Evolutionary conservation across 2,797 vertebrate genomes (phyloP).

Genomic region (Cynopterus sphinx): DNA sequence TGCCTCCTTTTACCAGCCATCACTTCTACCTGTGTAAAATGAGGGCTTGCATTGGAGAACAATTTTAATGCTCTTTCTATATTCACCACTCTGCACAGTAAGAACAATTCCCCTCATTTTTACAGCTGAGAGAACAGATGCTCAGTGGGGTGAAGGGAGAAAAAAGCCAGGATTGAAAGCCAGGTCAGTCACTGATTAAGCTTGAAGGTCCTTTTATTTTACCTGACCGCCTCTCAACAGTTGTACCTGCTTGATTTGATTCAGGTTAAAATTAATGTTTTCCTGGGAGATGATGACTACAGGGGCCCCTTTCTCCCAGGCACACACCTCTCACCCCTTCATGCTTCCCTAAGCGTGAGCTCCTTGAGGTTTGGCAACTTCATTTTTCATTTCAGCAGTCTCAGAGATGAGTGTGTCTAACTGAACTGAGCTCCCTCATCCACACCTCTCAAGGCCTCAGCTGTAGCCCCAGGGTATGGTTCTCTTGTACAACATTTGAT

Average conservation of each 20-base stretch:
- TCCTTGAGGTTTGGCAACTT: neutral
- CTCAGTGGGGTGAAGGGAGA: neutral
- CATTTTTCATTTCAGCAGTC: neutral
- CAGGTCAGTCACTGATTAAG: neutral
- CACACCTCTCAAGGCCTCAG: accelerated
- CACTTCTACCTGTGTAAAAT: neutral
- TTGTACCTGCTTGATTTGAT: neutral
- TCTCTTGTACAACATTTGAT: neutral
- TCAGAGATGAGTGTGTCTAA: neutral
- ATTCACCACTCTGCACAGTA: neutral
- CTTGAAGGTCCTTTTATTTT: neutral
- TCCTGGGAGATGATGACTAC: neutral
- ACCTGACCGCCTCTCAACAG: neutral
- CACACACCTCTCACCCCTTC: neutral
- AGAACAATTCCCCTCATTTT: neutral
- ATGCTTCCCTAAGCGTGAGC: neutral
- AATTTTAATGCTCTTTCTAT: neutral
- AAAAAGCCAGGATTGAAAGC: neutral
- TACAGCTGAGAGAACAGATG: neutral
- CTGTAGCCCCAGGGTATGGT: neutral
- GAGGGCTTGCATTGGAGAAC: neutral
- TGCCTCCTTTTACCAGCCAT: neutral
- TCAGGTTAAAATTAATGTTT: neutral
- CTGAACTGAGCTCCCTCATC: neutral
- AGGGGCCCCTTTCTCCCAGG: neutral